Percentiles rank a stretch among this genome's conserved stretches.
phyloP scores from a whole-genome alignment of 2,888 invertebrate genomes.

The Drosophila vallismaia region DNA sequence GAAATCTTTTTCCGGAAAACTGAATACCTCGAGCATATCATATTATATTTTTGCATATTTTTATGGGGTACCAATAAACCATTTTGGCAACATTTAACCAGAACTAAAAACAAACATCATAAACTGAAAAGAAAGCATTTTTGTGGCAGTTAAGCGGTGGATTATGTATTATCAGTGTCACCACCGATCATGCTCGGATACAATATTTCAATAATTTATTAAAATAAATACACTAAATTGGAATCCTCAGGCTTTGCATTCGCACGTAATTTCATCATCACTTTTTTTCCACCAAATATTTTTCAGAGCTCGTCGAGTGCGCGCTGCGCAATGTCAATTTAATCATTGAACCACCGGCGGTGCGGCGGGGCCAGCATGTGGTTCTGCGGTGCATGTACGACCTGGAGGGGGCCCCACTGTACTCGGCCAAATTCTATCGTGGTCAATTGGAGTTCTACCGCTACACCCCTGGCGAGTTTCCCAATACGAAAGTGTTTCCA shows the following conservation, averaged over 20 bases:
- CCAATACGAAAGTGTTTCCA: slow-evolving; percentile 89
- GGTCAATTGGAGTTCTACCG: slow-evolving; percentile 93
- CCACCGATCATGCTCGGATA: slow-evolving; percentile 13
- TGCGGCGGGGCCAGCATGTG: slow-evolving; percentile 88
- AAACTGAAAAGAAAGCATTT: slow-evolving; percentile 35
- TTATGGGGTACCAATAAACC: slow-evolving; percentile 9
- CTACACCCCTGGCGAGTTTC: slow-evolving; percentile 90
- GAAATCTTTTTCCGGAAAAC: neutral
- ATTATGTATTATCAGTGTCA: slow-evolving; percentile 47
- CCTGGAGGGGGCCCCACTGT: slow-evolving; percentile 90
- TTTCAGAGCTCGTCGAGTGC: slow-evolving; percentile 85
- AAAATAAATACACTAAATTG: slow-evolving; percentile 51
- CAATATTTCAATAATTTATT: slow-evolving; percentile 46
- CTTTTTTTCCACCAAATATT: slow-evolving; percentile 6
- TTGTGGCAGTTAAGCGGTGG: slow-evolving; percentile 45
- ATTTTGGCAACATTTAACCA: slow-evolving; percentile 10
- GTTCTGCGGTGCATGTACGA: slow-evolving; percentile 90
- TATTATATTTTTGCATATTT: slow-evolving; percentile 29
- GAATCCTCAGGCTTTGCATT: slow-evolving; percentile 23
- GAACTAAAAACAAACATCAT: slow-evolving; percentile 18
- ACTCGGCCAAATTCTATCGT: slow-evolving; percentile 94
- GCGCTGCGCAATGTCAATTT: slow-evolving; percentile 89
- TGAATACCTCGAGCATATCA: neutral
- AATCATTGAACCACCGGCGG: slow-evolving; percentile 88
- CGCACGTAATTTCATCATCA: slow-evolving; percentile 29